Percentiles rank a stretch among this genome's conserved stretches.
phyloP scores from a whole-genome alignment of 1,140 invertebrate species.

The Sarcophaga bullata region DNA sequence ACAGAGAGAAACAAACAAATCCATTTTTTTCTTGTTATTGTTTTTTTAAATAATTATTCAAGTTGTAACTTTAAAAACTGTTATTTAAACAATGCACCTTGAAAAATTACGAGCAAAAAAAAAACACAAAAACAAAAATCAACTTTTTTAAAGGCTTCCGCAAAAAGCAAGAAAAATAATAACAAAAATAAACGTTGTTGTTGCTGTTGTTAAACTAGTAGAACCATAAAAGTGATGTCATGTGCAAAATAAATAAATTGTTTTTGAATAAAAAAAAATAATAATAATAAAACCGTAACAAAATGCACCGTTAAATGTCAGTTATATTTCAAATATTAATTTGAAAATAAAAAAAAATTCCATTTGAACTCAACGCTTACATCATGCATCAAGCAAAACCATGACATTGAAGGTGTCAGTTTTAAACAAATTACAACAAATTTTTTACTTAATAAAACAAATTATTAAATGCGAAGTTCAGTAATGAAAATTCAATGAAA shows the following conservation, averaged over 20 bases:
- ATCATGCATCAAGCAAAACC: too few relatives aligned
- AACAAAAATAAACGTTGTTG: neutral
- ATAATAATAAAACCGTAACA: neutral
- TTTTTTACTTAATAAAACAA: too few relatives aligned
- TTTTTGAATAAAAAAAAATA: neutral
- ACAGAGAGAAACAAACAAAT: neutral
- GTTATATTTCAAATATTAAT: neutral
- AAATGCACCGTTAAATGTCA: neutral
- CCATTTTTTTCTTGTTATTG: neutral
- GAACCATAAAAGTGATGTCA: neutral
- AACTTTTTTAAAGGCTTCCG: conserved; percentile 24
- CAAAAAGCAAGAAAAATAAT: neutral
- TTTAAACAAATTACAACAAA: too few relatives aligned
- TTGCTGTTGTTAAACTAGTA: neutral
- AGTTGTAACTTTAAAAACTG: neutral
- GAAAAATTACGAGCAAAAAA: neutral
- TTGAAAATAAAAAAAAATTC: neutral
- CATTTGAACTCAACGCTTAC: too few relatives aligned
- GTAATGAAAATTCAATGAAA: too few relatives aligned
- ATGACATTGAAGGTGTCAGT: too few relatives aligned
- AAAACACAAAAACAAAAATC: neutral
- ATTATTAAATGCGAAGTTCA: too few relatives aligned
- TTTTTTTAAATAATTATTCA: neutral
- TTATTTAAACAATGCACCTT: conserved; percentile 15
- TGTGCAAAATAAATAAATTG: neutral